A percentile compares a stretch with the other conserved stretches of the same genome.
Evolutionary conservation across 2,797 vertebrate genomes (phyloP).

Genomic region (Natrix natrix): DNA sequence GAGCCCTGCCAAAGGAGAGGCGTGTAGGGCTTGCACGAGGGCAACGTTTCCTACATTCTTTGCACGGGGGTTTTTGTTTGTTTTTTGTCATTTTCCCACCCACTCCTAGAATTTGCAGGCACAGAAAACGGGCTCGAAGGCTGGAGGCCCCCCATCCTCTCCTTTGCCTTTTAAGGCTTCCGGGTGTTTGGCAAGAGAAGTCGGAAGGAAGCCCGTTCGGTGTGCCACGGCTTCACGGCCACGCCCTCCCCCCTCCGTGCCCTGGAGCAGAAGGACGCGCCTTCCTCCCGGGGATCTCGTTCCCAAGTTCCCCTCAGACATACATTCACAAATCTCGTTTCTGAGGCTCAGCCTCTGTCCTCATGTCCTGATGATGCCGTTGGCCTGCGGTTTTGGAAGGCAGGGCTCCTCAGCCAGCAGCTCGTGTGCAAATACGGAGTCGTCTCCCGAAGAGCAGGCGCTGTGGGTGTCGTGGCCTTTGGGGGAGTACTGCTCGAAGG

Average conservation of each 20-base stretch:
- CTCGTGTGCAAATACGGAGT: constrained; percentile 96
- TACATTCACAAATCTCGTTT: background rate
- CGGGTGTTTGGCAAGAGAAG: constrained; percentile 51
- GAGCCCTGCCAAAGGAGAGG: constrained; percentile 67
- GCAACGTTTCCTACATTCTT: constrained; percentile 66
- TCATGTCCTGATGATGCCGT: constrained; percentile 84
- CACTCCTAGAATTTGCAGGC: constrained; percentile 73
- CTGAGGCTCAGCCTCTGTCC: background rate
- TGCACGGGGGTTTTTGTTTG: background rate
- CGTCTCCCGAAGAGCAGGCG: constrained; percentile 94
- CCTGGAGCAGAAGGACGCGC: constrained; percentile 43
- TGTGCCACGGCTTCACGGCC: constrained; percentile 50
- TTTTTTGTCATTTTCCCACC: constrained; percentile 38
- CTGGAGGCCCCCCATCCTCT: constrained; percentile 22
- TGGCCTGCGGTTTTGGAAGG: constrained; percentile 82
- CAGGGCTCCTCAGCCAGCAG: constrained; percentile 87
- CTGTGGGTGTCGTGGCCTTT: constrained; percentile 93
- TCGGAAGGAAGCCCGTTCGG: constrained; percentile 38
- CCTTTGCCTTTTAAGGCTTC: constrained; percentile 70
- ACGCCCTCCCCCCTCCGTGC: constrained; percentile 46
- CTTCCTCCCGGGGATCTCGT: constrained; percentile 32
- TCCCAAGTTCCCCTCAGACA: background rate
- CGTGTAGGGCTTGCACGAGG: constrained; percentile 63
- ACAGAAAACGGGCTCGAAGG: constrained; percentile 77
- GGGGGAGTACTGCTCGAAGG: constrained; percentile 96